Base-by-base conservation (phyloP, 1,140 invertebrate genomes). In the Metopolophium dirhodum region DNA sequence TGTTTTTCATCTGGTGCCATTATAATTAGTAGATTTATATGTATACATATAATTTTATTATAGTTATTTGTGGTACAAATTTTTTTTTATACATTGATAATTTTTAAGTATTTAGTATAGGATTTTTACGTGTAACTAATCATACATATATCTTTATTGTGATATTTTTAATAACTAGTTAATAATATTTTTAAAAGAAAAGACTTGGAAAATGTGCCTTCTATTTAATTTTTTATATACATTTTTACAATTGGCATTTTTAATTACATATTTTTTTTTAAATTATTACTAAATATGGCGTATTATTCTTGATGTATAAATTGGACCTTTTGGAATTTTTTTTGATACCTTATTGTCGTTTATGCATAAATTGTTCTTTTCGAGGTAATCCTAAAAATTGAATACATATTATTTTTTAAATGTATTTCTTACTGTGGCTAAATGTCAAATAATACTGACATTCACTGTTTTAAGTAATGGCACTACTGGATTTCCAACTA, bases 161-260 rank as follows among this genome's bases (percentile, higher is more conserved):
- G 89, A 68, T 90, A 90, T 61, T 90, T 45, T 68, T 45, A 30
- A n/a, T 88, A 49, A 88, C 47, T 88, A 86, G 37, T 26, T 49
- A 2, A 35, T n/a, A 35, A 61, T 61, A 45, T 90, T 90, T 90
- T 61, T 61, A 90, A 61, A 61, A 61, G 54, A 90, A 90, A 90
- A 90, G 89, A 90, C 89, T 90, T 68, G 51, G 47, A 45, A 51
- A 68, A 90, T 90, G 89, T 90, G 89, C 54, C 89, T 61, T 90
- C 14, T 89, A 89, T 90, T 90, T 61, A 90, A 61, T 41, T 3
- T 90, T 61, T 85, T 68, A 9, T 68, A n/a, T 68, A 57, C 41
- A 30, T 35, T 90, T 61, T 90, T 90, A 68, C 23, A 41, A 45
- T 90, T 90, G 26, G 1, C 41, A 57, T n/a, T 61, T 89, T 47